A percentile compares a stretch with the other conserved stretches of the same genome.
Evolutionary conservation across 2,888 invertebrate genomes (phyloP).

Genomic region (Drosophila setosimentum): DNA sequence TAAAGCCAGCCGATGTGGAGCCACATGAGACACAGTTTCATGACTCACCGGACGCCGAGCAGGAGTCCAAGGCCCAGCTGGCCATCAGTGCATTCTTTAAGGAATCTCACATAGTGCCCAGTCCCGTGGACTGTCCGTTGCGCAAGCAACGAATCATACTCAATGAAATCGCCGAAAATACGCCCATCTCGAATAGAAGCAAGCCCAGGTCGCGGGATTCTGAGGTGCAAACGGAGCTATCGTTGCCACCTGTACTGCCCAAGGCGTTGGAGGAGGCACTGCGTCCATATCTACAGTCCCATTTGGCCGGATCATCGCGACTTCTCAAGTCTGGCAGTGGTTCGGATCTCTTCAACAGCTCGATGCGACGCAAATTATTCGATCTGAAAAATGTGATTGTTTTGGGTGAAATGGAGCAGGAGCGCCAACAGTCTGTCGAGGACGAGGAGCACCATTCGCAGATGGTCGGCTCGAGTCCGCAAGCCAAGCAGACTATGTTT

Average conservation of each 20-base stretch:
- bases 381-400: constrained; percentile 78
- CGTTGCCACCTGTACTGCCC: constrained; percentile 87
- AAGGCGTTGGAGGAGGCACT: constrained; percentile 86
- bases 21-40: constrained; percentile 87
- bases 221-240: constrained; percentile 87
- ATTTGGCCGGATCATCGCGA: constrained; percentile 66
- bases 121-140: constrained; percentile 84
- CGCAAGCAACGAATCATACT: constrained; percentile 83
- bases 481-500: constrained; percentile 69
- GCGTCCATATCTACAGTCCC: constrained; percentile 87
- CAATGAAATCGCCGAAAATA: constrained; percentile 63
- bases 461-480: constrained; percentile 73
- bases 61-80: constrained; percentile 87
- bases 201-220: constrained; percentile 82
- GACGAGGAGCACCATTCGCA: constrained; percentile 15
- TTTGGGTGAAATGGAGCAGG: constrained; percentile 52
- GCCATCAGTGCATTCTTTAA: constrained; percentile 86
- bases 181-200: constrained; percentile 76
- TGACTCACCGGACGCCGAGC: constrained; percentile 86
- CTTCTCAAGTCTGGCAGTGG: constrained; percentile 24
- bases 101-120: constrained; percentile 84
- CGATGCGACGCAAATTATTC: constrained; percentile 84
- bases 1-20: constrained; percentile 88
- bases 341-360: constrained; percentile 80
- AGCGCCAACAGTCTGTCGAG: constrained; percentile 18